Evolutionary conservation across 2,888 invertebrate genomes (phyloP).

Genomic region (Trichacis sp.): DNA sequence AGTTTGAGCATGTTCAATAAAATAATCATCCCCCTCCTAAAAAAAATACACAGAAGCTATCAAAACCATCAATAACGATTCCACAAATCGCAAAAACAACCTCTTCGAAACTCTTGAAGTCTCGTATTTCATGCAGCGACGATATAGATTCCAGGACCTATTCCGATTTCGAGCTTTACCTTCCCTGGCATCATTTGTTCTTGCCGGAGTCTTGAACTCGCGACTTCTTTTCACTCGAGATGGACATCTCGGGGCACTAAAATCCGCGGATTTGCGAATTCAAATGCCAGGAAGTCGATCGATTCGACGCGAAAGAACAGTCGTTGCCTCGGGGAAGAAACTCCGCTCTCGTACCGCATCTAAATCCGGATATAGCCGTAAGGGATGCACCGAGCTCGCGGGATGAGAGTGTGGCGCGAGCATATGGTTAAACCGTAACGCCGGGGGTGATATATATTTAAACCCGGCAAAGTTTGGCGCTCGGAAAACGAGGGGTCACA

Average conservation of each 20-base stretch:
- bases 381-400: conserved; percentile 40
- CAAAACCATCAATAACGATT: too few relatives aligned
- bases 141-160: neutral
- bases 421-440: conserved; percentile 67
- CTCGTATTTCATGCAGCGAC: neutral
- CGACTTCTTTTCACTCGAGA: neutral
- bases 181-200: neutral
- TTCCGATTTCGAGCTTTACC: neutral
- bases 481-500: conserved; percentile 47
- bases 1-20: too few relatives aligned
- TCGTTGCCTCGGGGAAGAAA: conserved; percentile 27
- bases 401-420: conserved; percentile 43
- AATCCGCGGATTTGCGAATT: conserved; percentile 18
- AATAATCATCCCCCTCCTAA: too few relatives aligned
- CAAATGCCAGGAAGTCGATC: conserved; percentile 26
- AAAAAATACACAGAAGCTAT: too few relatives aligned
- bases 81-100: too few relatives aligned
- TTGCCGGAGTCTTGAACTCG: neutral
- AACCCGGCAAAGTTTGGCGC: conserved; percentile 65
- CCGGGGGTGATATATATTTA: conserved; percentile 65
- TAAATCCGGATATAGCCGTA: conserved; percentile 49
- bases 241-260: neutral
- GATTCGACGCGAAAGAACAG: conserved; percentile 26
- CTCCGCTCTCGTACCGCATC: conserved; percentile 43
- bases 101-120: too few relatives aligned